These are phyloP conservation scores for Lanius collurio DNA, from an alignment of 2,113 vertebrate species.

Conservation along the genomic window DNA sequence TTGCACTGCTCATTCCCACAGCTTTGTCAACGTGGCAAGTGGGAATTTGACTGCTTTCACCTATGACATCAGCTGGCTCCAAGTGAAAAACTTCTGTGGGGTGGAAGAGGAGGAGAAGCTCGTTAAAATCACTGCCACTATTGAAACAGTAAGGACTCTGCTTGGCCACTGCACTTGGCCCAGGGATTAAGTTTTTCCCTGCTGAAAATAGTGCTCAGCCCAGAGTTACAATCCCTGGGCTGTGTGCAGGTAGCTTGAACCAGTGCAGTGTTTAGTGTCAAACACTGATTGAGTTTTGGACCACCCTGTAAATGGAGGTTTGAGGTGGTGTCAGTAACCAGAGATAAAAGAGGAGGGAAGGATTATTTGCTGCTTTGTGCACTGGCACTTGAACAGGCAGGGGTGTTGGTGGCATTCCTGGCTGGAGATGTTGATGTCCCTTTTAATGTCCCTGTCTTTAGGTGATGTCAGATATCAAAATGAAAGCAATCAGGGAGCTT, in stretches of 20 bases:
- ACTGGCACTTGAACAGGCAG: background rate
- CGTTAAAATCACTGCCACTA: slow-evolving; percentile 80
- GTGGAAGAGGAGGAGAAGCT: slow-evolving; percentile 56
- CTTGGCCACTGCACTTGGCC: background rate
- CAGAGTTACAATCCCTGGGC: background rate
- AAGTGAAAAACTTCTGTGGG: slow-evolving; percentile 80
- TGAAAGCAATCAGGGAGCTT: slow-evolving; percentile 84
- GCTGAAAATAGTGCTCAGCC: background rate
- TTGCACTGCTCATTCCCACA: background rate
- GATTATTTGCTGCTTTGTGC: background rate
- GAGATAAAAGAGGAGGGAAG: background rate
- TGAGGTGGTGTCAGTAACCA: background rate
- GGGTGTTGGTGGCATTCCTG: background rate
- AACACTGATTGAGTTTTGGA: background rate
- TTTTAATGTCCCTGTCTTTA: slow-evolving; percentile 60
- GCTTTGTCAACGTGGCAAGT: slow-evolving; percentile 42
- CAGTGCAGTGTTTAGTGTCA: background rate
- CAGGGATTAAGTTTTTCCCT: background rate
- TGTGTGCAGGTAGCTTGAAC: background rate
- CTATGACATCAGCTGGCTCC: slow-evolving; percentile 78
- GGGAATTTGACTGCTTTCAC: slow-evolving; percentile 48
- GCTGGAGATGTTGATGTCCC: background rate
- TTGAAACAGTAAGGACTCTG: slow-evolving; percentile 79
- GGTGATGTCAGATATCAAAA: slow-evolving; percentile 88
- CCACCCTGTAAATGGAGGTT: background rate